Evolutionary conservation across 2,888 invertebrate genomes (phyloP).

Genomic region (Mellilla xanthometata): DNA sequence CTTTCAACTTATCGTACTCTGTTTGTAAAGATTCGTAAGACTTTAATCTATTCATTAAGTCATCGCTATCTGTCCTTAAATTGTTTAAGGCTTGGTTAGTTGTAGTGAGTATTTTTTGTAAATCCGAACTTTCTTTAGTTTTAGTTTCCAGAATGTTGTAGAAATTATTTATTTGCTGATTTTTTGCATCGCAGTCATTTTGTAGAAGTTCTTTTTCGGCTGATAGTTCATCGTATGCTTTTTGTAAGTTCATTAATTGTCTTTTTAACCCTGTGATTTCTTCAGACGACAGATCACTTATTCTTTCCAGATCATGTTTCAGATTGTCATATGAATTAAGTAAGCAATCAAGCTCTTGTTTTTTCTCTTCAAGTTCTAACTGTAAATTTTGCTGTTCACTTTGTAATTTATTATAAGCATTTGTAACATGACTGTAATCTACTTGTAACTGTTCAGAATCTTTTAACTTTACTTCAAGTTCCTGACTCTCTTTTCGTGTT

Average conservation of each 20-base stretch:
- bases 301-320: constrained; percentile 8
- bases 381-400: constrained; percentile 45
- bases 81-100: constrained; percentile 40
- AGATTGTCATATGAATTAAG: constrained; percentile 18
- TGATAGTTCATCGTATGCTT: constrained; percentile 35
- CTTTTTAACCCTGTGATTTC: constrained; percentile 35
- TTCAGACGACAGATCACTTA: constrained; percentile 28
- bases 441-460: constrained; percentile 39
- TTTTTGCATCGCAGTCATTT: too few species aligned
- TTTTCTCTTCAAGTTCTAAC: constrained; percentile 41
- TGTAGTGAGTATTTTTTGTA: constrained; percentile 49
- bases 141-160: too few species aligned
- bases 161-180: too few species aligned
- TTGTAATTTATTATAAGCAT: constrained; percentile 37
- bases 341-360: constrained; percentile 34
- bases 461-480: constrained; percentile 41
- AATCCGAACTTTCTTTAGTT: constrained; percentile 35
- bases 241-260: constrained; percentile 39
- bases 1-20: constrained; percentile 48
- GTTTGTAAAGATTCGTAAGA: constrained; percentile 47
- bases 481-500: constrained; percentile 47
- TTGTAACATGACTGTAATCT: too few species aligned
- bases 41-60: constrained; percentile 47
- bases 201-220: constrained; percentile 44
- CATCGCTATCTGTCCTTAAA: constrained; percentile 50